Evolutionary conservation across 2,113 vertebrate species (phyloP), one percentile per base, ranked within the genome.

Genomic region (Pantherophis guttatus): DNA sequence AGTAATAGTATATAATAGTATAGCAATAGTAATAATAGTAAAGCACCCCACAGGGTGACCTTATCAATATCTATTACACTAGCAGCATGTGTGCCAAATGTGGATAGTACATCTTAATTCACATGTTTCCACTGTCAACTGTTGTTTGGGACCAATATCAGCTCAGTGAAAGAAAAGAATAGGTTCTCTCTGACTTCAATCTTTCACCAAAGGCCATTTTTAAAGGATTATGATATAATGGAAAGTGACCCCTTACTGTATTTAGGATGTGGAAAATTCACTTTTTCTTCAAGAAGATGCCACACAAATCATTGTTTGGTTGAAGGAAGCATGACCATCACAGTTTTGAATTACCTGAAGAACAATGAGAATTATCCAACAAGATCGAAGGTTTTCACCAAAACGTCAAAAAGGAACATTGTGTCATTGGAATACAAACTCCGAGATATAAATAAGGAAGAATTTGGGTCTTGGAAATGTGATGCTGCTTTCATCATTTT

Each of bases 41-140:
- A 96, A 96, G 91, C 90, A 8, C 93, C 90, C 59, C 89, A 94
- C 91, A 96, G 44, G 39, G 90, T 75, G 90, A 48, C 48, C 39
- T 39, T 93, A 95, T 96, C 94, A 96, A 93, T 96, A 95, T 93
- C 95, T 62, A 94, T 96, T 96, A 92, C 24, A 55, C 89, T 94
- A 92, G 39, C 81, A 87, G 65, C 94, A 86, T 94, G 50, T 54
- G 0, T 87, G n/a, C 87, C 86, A 86, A 90, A 39, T 94, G 87
- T 12, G 58, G 85, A 95, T 89, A 3, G 19, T 89, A 93, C 59
- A 53, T 62, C 86, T 88, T 39, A 1, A 10, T 93, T 95, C 88
- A 48, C 92, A 96, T 86, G 87, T 93, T 96, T 97, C 90, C 53
- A 93, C 95, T 95, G 90, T 95, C 81, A 95, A 81, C n/a, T 26